phyloP scores from a whole-genome alignment of 2,113 vertebrate genomes.

The Calypte anna region DNA sequence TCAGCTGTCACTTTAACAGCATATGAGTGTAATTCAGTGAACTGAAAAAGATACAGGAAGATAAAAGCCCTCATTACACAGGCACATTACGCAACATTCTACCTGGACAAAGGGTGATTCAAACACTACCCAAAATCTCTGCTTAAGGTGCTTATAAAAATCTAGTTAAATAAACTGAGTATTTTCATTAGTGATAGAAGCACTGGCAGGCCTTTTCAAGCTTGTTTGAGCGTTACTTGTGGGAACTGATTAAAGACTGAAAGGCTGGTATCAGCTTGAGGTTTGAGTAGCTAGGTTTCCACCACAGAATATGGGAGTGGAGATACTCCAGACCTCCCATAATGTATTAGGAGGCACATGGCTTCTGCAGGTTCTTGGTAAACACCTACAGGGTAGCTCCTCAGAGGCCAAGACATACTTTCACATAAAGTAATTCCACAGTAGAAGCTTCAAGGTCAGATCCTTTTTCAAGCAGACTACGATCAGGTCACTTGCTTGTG shows the following conservation, averaged over 20 bases:
- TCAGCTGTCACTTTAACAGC: slow-evolving; percentile 17
- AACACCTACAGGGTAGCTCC: slow-evolving; percentile 6
- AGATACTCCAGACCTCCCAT: not conserved
- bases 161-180: not conserved
- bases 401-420: not conserved
- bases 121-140: not conserved
- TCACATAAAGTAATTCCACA: not conserved
- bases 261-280: not conserved
- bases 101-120: not conserved
- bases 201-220: not conserved
- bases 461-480: slow-evolving; percentile 5
- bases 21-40: slow-evolving; percentile 1
- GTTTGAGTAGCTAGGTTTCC: not conserved
- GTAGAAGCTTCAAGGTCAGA: slow-evolving; percentile 49
- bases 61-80: slow-evolving; percentile 36
- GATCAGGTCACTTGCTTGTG: slow-evolving; percentile 41
- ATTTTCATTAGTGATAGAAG: not conserved
- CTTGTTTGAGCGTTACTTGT: not conserved
- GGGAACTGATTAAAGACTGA: not conserved
- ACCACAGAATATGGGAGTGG: not conserved
- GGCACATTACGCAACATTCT: not conserved
- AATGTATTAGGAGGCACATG: not conserved
- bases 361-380: not conserved
- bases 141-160: not conserved
- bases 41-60: slow-evolving; percentile 25